Evolutionary conservation across 2,113 vertebrate species (phyloP).

Genomic region (Entelurus aequoreus): DNA sequence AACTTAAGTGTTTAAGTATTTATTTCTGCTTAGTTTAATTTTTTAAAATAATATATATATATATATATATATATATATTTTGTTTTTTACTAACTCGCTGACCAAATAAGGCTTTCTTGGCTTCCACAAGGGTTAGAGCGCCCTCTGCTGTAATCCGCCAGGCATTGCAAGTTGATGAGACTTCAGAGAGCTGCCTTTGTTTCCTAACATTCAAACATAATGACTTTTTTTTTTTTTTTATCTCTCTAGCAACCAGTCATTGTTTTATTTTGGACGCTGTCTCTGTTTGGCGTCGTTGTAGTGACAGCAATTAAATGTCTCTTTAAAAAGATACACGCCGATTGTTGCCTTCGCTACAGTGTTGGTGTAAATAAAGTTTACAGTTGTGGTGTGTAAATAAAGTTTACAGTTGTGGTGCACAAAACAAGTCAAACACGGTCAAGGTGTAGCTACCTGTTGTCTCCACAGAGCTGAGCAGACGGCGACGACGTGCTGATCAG

Average conservation of each 20-base stretch:
- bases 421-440: not conserved
- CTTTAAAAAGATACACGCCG: not conserved
- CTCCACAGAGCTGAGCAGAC: slow-evolving; percentile 20
- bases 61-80: not conserved
- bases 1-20: not conserved
- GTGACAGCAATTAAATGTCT: not conserved
- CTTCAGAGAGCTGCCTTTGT: not conserved
- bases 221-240: no score
- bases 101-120: not conserved
- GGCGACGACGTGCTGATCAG: slow-evolving; percentile 3
- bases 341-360: not conserved
- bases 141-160: slow-evolving; percentile 33
- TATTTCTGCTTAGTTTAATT: not conserved
- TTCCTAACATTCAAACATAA: not conserved
- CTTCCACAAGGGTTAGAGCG: slow-evolving; percentile 23
- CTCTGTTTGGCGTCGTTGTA: not conserved
- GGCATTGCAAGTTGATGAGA: slow-evolving; percentile 22
- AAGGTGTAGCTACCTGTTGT: slow-evolving; percentile 38
- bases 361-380: not conserved
- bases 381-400: not conserved
- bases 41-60: not conserved
- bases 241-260: not conserved
- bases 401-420: no score
- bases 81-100: not conserved
- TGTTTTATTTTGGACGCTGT: not conserved